Base-by-base conservation (phyloP, 2,113 vertebrate genomes). In the Peromyscus leucopus region DNA sequence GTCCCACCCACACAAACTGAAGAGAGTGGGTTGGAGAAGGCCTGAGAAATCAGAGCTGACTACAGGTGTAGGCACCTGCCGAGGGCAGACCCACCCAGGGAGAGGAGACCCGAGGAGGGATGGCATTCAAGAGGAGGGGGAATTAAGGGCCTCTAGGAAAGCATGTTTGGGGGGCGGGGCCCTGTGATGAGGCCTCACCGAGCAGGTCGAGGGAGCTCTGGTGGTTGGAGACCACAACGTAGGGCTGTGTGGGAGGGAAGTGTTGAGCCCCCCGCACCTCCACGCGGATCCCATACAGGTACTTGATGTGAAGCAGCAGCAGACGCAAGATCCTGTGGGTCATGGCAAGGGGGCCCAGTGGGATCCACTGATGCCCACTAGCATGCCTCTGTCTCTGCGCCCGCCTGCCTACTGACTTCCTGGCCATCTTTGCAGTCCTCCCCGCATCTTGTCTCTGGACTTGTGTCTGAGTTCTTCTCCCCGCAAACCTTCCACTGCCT, bases 151-250 rank as follows among this genome's bases (percentile, higher is more conserved):
- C 15, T 51, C 39, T 11, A 80, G 57, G 31, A 57, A 12, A 92
- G 24, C 55, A 42, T 59, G 61, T 57, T 48, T 28, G 48, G 74
- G 83, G 80, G 85, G 78, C 69, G 61, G 67, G 12, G 71, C 46
- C 90, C 72, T 46, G 36, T 1, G 26, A 16, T 7, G 42, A 95
- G 78, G 92, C 97, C 98, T 98, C 96, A 99, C 99, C 98, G 59
- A 99, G 22, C 87, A 99, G 97, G 97, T 99, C 99, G 4, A 99
- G 98, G 59, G 98, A 99, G 95, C 99, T 98, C 97, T 99, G 99
- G 93, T 99, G 99, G 97, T 99, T 99, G 98, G 98, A 99, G 63
- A 99, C 99, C 17, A 99, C 98, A 8, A 99, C 99, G 0, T 98
- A 99, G 86, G 98, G 98, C 46, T 98, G 99, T 15, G 92, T 94